Evolutionary conservation across 2,888 invertebrate species (phyloP).

Genomic region (Ectobius pallidus): DNA sequence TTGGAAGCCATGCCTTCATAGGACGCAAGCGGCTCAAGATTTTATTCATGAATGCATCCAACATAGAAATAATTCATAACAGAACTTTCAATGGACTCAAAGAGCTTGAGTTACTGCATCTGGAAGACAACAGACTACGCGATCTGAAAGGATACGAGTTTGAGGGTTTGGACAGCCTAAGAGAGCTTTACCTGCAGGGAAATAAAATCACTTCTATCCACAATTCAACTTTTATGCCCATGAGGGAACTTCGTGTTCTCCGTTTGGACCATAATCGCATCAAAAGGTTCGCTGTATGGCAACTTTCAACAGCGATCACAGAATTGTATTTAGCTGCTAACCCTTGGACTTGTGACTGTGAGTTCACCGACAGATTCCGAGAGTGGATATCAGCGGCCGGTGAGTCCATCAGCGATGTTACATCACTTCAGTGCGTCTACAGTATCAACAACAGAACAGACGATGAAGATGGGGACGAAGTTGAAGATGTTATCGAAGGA

Average conservation of each 20-base stretch:
- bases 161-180: constrained; percentile 74
- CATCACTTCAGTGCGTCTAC: constrained; percentile 71
- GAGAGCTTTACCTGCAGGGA: constrained; percentile 74
- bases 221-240: constrained; percentile 72
- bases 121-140: constrained; percentile 75
- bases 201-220: constrained; percentile 73
- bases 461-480: constrained; percentile 61
- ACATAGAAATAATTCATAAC: constrained; percentile 79
- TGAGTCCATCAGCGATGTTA: constrained; percentile 66
- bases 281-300: constrained; percentile 73
- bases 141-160: constrained; percentile 80
- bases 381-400: constrained; percentile 75
- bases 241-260: constrained; percentile 69
- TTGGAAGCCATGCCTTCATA: constrained; percentile 84
- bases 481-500: constrained; percentile 61
- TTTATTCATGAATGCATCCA: constrained; percentile 77
- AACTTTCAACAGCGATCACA: constrained; percentile 67
- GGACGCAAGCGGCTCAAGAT: constrained; percentile 79
- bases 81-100: constrained; percentile 84
- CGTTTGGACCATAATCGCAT: constrained; percentile 76
- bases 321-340: constrained; percentile 73
- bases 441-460: constrained; percentile 67
- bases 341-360: constrained; percentile 85
- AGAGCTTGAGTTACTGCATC: constrained; percentile 74
- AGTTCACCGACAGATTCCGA: constrained; percentile 74